Conservation (phyloP, 2,888 invertebrate species). For the Drosophila pseudotalamancana region DNA sequence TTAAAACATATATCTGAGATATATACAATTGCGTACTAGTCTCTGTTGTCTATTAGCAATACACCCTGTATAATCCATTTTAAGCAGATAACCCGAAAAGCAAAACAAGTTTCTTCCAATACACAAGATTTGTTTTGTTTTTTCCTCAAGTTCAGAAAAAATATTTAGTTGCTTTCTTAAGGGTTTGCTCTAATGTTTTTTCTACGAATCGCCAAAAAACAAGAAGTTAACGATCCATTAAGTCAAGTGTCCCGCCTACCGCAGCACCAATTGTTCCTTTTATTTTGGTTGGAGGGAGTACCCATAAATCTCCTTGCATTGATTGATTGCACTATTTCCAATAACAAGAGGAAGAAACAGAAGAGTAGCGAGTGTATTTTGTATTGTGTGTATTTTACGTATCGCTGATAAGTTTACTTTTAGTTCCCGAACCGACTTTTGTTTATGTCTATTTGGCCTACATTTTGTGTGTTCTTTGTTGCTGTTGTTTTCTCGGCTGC, state of each 20-base stretch:
- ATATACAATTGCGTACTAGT: no score
- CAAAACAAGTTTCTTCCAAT: conserved; percentile 49
- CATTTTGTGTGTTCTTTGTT: conserved; percentile 41
- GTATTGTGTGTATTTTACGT: conserved; percentile 29
- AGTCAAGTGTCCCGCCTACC: conserved; percentile 57
- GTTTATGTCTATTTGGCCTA: conserved; percentile 71
- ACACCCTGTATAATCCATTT: neutral
- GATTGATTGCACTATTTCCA: conserved; percentile 65
- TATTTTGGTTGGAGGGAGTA: conserved; percentile 1
- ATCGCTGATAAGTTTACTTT: conserved; percentile 51
- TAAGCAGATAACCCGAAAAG: no score
- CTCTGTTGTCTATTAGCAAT: no score
- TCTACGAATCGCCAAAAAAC: conserved; percentile 21
- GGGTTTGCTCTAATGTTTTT: conserved; percentile 1
- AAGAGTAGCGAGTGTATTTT: conserved; percentile 35
- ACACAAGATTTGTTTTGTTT: conserved; percentile 28
- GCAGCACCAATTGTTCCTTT: neutral
- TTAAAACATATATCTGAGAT: no score
- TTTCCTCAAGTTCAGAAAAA: conserved; percentile 48
- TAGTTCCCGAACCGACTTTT: conserved; percentile 40
- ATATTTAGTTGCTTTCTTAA: neutral
- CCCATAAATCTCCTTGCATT: conserved; percentile 47
- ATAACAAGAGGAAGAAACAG: neutral
- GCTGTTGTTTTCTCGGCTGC: conserved; percentile 34
- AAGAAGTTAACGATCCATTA: conserved; percentile 44